Evolutionary conservation across 2,113 vertebrate genomes (phyloP), one percentile per base, ranked within the genome.

Genomic region (Burhinus bistriatus): DNA sequence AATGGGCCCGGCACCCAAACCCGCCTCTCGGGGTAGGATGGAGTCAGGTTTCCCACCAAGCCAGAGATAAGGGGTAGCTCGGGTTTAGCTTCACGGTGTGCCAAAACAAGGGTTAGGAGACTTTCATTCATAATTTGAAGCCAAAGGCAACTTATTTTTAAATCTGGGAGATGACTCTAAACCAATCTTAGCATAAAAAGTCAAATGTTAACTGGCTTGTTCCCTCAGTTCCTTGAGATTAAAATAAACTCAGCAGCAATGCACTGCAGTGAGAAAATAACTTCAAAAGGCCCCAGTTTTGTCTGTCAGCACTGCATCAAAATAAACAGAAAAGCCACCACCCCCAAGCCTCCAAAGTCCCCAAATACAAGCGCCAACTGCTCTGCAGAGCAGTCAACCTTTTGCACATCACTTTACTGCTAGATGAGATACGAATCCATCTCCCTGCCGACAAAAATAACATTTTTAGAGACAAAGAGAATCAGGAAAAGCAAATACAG

Each of bases 381-480:
- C 89, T 91, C 94, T 18, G 36, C 64, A 55, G 89, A 84, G 65
- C 68, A 66, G 54, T 85, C 91, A 92, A 25, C 94, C 95, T 80
- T 96, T 96, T 95, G 91, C 79, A 94, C 81, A 85, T 92, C 91
- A 47, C 70, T 89, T 38, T 12, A 45, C 61, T 73, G 58, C 72
- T 72, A 91, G 88, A 75, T 2, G 0, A 89, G 89, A 68, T 44
- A 27, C 0, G 0, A 92, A 79, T 51, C 91, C 83, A 65, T 64
- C 80, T 79, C 89, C 86, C 80, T 38, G 8, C 68, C 2, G 11
- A 75, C 77, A 95, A 86, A 84, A 84, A 61, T 8, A 93, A 96
- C 79, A 78, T 40, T 73, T 92, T 59, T 40, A 34, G 55, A 66
- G 76, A 77, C 92, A 83, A 86, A 93, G 45, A 52, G 49, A 90